Conservation (phyloP, 2,797 vertebrate genomes). For the Peromyscus attwateri region DNA sequence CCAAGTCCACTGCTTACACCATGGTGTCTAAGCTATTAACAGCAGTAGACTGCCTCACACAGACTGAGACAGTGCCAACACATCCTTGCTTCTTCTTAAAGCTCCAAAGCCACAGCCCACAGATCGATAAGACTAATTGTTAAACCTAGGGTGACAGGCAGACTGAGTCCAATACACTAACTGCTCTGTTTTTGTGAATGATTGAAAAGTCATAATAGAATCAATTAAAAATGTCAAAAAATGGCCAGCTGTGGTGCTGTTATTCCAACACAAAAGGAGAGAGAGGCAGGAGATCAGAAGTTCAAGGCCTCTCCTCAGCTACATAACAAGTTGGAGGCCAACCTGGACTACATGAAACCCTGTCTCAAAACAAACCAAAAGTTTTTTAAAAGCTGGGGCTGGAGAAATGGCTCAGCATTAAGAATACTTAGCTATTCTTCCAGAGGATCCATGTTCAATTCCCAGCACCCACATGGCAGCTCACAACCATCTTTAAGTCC, state of each 20-base stretch:
- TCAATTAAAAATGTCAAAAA: not conserved
- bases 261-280: not conserved
- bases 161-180: not conserved
- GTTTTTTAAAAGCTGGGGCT: not conserved
- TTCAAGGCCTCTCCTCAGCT: not conserved
- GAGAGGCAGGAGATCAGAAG: not conserved
- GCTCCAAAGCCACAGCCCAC: not conserved
- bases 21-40: not conserved
- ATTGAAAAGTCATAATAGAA: conserved; percentile 43
- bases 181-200: not conserved
- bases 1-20: not conserved
- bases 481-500: not conserved
- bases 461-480: not conserved
- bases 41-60: not conserved
- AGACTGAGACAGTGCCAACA: not conserved
- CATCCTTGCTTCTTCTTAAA: not conserved
- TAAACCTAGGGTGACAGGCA: not conserved
- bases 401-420: not conserved
- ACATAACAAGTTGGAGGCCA: not conserved
- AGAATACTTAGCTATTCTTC: not conserved
- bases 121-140: not conserved
- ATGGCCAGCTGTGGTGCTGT: not conserved
- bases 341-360: not conserved
- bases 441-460: not conserved
- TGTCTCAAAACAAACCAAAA: not conserved